Conservation (phyloP, 2,797 vertebrate species). For the Enteromius fasciolatus region DNA sequence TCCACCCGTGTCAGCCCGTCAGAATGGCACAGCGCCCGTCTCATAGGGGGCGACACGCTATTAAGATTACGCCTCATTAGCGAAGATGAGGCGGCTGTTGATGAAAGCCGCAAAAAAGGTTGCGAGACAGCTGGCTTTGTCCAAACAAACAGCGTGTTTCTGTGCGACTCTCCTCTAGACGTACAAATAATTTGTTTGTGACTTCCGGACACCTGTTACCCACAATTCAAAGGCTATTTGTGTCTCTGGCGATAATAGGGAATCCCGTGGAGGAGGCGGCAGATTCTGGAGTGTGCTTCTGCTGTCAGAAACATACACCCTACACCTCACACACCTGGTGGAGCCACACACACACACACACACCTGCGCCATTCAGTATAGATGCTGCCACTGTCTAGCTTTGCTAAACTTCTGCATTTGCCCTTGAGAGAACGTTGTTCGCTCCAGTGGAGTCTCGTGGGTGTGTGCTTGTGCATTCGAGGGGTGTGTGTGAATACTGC, state of each 20-base stretch:
- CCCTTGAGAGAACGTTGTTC: conserved; percentile 49
- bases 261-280: conserved; percentile 18
- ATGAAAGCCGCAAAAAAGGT: conserved; percentile 36
- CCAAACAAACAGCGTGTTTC: conserved; percentile 37
- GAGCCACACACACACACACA: conserved; percentile 12
- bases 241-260: conserved; percentile 42
- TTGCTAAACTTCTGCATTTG: conserved; percentile 27
- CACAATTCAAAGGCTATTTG: conserved; percentile 45
- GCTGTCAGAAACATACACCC: background rate
- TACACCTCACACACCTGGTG: conserved; percentile 21
- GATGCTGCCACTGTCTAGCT: conserved; percentile 16
- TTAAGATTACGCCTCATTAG: conserved; percentile 60
- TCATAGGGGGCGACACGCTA: conserved; percentile 47
- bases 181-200: conserved; percentile 46
- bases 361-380: background rate
- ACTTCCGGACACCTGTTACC: conserved; percentile 53
- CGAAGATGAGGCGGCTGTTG: conserved; percentile 44
- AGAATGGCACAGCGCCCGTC: conserved; percentile 46
- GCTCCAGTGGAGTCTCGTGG: conserved; percentile 30
- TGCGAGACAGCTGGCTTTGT: conserved; percentile 28
- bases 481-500: conserved; percentile 34
- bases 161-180: conserved; percentile 16
- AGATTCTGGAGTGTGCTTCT: conserved; percentile 27
- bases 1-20: conserved; percentile 51
- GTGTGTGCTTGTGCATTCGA: conserved; percentile 32